Evolutionary conservation across 2,113 vertebrate genomes (phyloP).

Genomic region (Barbus barbus): DNA sequence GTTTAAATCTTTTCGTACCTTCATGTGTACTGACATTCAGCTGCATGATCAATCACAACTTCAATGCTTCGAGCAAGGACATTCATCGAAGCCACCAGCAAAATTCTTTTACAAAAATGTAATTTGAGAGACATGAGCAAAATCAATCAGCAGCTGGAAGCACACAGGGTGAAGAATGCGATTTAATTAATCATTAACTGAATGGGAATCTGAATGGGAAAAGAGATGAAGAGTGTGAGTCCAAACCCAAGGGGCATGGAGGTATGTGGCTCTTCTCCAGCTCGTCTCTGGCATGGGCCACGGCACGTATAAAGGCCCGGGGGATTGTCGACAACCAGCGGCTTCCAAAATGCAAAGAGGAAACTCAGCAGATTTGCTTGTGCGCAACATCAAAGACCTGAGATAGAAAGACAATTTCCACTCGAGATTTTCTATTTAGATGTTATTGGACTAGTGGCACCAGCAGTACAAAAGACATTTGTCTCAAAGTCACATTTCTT

Average conservation of each 20-base stretch:
- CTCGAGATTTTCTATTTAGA: conserved; percentile 59
- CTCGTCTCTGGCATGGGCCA: conserved; percentile 55
- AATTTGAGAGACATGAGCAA: background rate
- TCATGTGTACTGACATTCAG: background rate
- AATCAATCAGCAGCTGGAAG: background rate
- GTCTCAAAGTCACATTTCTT: conserved; percentile 1
- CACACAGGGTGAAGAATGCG: background rate
- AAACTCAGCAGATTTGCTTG: conserved; percentile 58
- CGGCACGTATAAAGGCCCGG: conserved; percentile 60
- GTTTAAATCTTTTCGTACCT: background rate
- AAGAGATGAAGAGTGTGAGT: conserved; percentile 23
- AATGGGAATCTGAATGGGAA: background rate
- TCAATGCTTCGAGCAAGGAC: background rate
- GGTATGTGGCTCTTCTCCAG: conserved; percentile 56
- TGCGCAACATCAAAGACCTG: conserved; percentile 59
- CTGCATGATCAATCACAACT: background rate
- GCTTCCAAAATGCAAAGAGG: conserved; percentile 58
- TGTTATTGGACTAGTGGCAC: conserved; percentile 52
- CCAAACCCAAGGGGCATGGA: conserved; percentile 32
- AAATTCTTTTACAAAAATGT: background rate
- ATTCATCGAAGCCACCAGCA: background rate
- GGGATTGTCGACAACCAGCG: conserved; percentile 53
- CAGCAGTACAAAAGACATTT: conserved; percentile 36
- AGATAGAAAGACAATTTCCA: conserved; percentile 55
- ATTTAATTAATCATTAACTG: conserved; percentile 18